phyloP scores from a whole-genome alignment of 2,797 vertebrate genomes.

The Amphiprion clarkii region DNA sequence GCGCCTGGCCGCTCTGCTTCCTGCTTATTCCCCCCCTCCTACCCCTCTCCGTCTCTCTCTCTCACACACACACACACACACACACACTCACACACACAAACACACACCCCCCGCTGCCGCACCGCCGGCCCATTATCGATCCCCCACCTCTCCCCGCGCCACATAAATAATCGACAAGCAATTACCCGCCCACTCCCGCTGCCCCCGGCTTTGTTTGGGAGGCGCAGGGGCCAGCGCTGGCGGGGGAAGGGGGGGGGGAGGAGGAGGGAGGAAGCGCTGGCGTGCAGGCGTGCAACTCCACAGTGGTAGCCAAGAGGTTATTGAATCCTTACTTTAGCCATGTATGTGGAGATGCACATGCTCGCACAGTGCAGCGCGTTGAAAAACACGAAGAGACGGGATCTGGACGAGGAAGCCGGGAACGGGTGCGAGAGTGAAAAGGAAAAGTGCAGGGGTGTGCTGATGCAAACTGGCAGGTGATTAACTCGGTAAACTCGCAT shows the following conservation, averaged over 20 bases:
- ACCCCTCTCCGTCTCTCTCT: slow-evolving; percentile 59
- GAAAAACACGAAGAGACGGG: slow-evolving; percentile 52
- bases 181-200: slow-evolving; percentile 89
- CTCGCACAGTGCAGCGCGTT: slow-evolving; percentile 30
- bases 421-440: slow-evolving; percentile 10
- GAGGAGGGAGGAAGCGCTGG: slow-evolving; percentile 65
- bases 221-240: slow-evolving; percentile 77
- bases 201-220: slow-evolving; percentile 88
- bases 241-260: slow-evolving; percentile 48
- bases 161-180: slow-evolving; percentile 91
- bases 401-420: slow-evolving; percentile 31
- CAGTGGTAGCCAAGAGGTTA: slow-evolving; percentile 75
- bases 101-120: slow-evolving; percentile 68
- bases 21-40: slow-evolving; percentile 65
- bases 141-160: slow-evolving; percentile 88
- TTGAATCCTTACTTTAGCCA: slow-evolving; percentile 71
- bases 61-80: slow-evolving; percentile 40
- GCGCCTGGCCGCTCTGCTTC: slow-evolving; percentile 80
- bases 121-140: slow-evolving; percentile 87
- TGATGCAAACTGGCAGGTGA: slow-evolving; percentile 73
- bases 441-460: slow-evolving; percentile 34
- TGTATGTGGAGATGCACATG: slow-evolving; percentile 61
- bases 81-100: slow-evolving; percentile 20
- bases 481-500: slow-evolving; percentile 56
- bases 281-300: slow-evolving; percentile 74